These are phyloP conservation scores for Trichomycterus rosablanca DNA, from an alignment of 2,113 vertebrate species.

Conservation along the genomic window DNA sequence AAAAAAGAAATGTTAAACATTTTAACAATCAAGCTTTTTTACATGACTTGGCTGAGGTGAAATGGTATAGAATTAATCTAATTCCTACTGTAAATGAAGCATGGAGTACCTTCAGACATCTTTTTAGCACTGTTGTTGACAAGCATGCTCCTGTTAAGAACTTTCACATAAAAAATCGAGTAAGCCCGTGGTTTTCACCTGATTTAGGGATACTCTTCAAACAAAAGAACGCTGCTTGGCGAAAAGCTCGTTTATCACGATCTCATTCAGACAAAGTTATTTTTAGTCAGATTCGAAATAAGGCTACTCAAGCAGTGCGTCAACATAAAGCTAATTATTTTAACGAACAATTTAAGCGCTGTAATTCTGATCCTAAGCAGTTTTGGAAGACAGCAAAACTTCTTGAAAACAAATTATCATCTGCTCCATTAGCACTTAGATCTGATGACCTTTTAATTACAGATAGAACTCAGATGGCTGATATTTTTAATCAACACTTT, in stretches of 20 bases:
- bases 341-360: too few species aligned
- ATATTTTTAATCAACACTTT: neutral
- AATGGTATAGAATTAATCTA: neutral
- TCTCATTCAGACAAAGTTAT: too few species aligned
- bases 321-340: too few species aligned
- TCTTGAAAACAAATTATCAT: slow-evolving; percentile 1
- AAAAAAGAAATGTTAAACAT: neutral
- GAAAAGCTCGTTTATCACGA: too few species aligned
- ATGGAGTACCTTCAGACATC: neutral
- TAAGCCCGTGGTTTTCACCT: neutral
- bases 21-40: slow-evolving; percentile 5
- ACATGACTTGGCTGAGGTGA: slow-evolving; percentile 2
- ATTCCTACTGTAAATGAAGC: slow-evolving; percentile 2
- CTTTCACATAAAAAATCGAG: neutral
- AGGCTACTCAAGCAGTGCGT: too few species aligned
- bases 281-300: too few species aligned
- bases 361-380: neutral
- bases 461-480: neutral
- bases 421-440: neutral
- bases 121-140: neutral
- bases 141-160: slow-evolving; percentile 3
- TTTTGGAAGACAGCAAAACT: slow-evolving; percentile 5
- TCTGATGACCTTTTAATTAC: neutral
- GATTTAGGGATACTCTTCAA: too few species aligned
- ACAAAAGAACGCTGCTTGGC: too few species aligned